phyloP scores from a whole-genome alignment of 2,888 invertebrate genomes.

The Nipponacmea schrenckii region DNA sequence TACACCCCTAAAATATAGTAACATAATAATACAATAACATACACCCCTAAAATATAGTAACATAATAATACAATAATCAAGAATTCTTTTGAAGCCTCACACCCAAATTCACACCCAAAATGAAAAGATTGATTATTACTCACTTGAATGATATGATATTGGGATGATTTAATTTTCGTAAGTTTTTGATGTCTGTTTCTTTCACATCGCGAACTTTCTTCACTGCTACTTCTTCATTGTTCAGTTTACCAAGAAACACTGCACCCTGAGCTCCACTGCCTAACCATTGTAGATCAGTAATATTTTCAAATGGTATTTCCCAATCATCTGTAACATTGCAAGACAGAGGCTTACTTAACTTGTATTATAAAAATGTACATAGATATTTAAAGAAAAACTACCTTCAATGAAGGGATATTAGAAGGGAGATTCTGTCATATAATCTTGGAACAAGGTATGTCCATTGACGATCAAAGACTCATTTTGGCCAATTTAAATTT shows the following conservation, averaged over 20 bases:
- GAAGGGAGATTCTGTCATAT: too few relatives aligned
- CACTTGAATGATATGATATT: conserved; percentile 88
- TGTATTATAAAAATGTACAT: not conserved
- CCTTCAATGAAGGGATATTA: too few relatives aligned
- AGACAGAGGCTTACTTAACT: too few relatives aligned
- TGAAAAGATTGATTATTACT: conserved; percentile 35
- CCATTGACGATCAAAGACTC: too few relatives aligned
- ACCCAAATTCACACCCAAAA: conserved; percentile 95
- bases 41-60: conserved; percentile 78
- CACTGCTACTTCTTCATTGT: conserved; percentile 87
- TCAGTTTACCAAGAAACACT: conserved; percentile 86
- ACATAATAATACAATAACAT: conserved; percentile 97
- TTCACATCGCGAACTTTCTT: conserved; percentile 93
- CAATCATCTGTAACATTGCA: conserved; percentile 77
- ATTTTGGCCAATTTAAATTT: too few relatives aligned
- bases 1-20: conserved; percentile 91
- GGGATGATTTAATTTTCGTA: conserved; percentile 92
- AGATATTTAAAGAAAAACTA: too few relatives aligned
- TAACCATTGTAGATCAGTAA: conserved; percentile 88
- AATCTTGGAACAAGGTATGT: too few relatives aligned
- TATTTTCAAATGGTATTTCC: conserved; percentile 93
- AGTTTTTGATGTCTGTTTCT: conserved; percentile 92
- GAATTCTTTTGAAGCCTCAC: conserved; percentile 96
- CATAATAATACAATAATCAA: not conserved
- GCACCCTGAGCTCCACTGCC: conserved; percentile 97